These are phyloP conservation scores for Agrotis exclamationis DNA, from an alignment of 2,888 invertebrate species.

Conservation along the genomic window DNA sequence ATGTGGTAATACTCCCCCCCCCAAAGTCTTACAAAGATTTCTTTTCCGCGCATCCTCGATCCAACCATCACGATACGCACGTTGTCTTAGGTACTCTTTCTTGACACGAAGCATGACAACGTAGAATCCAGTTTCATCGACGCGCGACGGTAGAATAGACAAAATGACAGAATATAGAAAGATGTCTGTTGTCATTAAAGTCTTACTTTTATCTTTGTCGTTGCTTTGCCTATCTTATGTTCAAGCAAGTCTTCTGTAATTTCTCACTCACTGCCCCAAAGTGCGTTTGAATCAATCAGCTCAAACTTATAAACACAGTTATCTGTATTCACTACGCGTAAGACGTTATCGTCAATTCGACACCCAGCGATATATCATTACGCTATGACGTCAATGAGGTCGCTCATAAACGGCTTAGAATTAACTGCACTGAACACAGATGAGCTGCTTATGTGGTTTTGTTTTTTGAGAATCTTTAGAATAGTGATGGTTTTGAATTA, in stretches of 20 bases:
- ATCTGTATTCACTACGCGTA: slow-evolving; percentile 53
- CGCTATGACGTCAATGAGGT: slow-evolving; percentile 55
- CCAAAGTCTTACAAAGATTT: too few species aligned
- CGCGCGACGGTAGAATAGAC: too few species aligned
- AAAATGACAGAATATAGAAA: too few species aligned
- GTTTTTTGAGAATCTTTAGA: slow-evolving; percentile 26
- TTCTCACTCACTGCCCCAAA: slow-evolving; percentile 5
- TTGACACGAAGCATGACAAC: too few species aligned
- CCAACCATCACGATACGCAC: too few species aligned
- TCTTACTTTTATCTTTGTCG: too few species aligned
- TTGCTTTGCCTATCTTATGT: background rate
- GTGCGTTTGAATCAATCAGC: slow-evolving; percentile 31
- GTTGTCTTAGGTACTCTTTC: too few species aligned
- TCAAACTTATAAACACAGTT: slow-evolving; percentile 40
- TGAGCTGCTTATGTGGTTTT: slow-evolving; percentile 46
- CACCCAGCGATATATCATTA: slow-evolving; percentile 54
- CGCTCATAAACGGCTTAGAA: slow-evolving; percentile 44
- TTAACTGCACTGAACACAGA: slow-evolving; percentile 53
- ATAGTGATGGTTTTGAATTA: slow-evolving; percentile 43
- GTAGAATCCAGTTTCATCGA: too few species aligned
- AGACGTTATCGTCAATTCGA: slow-evolving; percentile 60
- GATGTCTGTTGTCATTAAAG: too few species aligned
- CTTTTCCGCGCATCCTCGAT: too few species aligned
- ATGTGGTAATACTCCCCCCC: too few species aligned
- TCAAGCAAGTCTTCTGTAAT: background rate